These are phyloP conservation scores for Brevimyrus niger DNA, from an alignment of 2,113 vertebrate genomes.

Conservation along the genomic window DNA sequence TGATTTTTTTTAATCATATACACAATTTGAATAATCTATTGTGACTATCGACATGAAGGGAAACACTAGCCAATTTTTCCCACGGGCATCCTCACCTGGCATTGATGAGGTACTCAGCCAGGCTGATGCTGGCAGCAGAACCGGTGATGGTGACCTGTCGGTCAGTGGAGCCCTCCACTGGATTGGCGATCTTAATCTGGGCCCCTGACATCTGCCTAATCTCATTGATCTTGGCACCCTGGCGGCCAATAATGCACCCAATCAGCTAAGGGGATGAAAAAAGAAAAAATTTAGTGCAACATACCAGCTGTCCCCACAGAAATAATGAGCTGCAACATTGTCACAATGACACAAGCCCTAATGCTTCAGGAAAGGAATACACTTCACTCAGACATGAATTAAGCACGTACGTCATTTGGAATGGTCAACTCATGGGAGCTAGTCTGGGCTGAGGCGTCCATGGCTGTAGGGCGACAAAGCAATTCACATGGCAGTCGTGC, in stretches of 20 bases:
- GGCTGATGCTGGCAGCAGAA: slow-evolving; percentile 93
- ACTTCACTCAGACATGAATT: not conserved
- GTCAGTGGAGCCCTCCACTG: slow-evolving; percentile 92
- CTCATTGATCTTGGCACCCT: slow-evolving; percentile 98
- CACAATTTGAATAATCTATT: not conserved
- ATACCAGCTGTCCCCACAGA: not conserved
- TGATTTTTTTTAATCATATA: not conserved
- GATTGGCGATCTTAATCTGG: slow-evolving; percentile 98
- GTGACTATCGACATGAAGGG: not conserved
- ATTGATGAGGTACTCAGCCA: slow-evolving; percentile 98
- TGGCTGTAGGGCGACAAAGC: slow-evolving; percentile 59
- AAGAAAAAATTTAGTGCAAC: not conserved
- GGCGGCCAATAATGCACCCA: slow-evolving; percentile 97
- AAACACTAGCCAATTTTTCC: not conserved
- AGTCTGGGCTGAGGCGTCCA: slow-evolving; percentile 91
- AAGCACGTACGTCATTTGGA: slow-evolving; percentile 90
- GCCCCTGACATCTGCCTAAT: slow-evolving; percentile 98
- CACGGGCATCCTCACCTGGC: slow-evolving; percentile 72
- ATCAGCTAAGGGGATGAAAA: slow-evolving; percentile 66
- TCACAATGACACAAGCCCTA: not conserved
- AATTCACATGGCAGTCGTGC: not conserved
- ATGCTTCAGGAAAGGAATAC: not conserved
- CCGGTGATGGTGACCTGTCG: slow-evolving; percentile 97
- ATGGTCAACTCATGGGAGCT: slow-evolving; percentile 99
- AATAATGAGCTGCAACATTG: not conserved